phyloP scores from a whole-genome alignment of 1,140 invertebrate genomes.

The Drosophila miranda region DNA sequence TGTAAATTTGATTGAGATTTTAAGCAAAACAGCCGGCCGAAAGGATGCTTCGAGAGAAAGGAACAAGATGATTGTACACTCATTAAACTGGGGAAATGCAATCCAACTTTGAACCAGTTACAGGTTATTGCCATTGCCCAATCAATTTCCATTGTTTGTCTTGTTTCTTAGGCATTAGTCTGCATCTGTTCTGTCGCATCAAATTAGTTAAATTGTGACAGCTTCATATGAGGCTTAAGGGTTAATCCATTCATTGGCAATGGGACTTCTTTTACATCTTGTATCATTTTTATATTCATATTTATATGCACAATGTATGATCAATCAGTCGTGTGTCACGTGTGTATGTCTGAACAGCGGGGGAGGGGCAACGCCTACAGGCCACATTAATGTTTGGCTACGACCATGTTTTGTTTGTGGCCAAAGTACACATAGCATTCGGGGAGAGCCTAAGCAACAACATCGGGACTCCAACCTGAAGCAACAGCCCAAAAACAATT shows the following conservation, averaged over 20 bases:
- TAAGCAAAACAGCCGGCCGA: conserved; percentile 23
- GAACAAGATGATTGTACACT: too few relatives aligned
- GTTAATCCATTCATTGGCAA: too few relatives aligned
- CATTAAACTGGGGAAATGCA: background rate
- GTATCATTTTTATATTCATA: too few relatives aligned
- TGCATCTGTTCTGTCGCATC: too few relatives aligned
- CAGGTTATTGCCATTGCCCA: too few relatives aligned
- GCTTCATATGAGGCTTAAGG: too few relatives aligned
- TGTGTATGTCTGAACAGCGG: conserved; percentile 1
- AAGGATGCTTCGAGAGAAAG: background rate
- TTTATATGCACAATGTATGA: conserved; percentile 10
- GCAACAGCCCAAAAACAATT: conserved; percentile 6
- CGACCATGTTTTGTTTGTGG: conserved; percentile 27
- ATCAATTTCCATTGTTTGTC: too few relatives aligned
- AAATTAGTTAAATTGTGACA: too few relatives aligned
- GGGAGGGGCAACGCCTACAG: background rate
- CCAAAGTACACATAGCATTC: conserved; percentile 3
- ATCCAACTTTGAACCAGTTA: too few relatives aligned
- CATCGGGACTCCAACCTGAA: background rate
- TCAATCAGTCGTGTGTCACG: conserved; percentile 41
- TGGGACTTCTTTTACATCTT: too few relatives aligned
- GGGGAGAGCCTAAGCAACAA: background rate
- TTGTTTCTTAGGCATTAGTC: too few relatives aligned
- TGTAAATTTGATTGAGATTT: conserved; percentile 48
- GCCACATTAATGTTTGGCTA: conserved; percentile 8